Conservation (phyloP, 1,140 invertebrate genomes). For the Scaptomyza graminum region DNA sequence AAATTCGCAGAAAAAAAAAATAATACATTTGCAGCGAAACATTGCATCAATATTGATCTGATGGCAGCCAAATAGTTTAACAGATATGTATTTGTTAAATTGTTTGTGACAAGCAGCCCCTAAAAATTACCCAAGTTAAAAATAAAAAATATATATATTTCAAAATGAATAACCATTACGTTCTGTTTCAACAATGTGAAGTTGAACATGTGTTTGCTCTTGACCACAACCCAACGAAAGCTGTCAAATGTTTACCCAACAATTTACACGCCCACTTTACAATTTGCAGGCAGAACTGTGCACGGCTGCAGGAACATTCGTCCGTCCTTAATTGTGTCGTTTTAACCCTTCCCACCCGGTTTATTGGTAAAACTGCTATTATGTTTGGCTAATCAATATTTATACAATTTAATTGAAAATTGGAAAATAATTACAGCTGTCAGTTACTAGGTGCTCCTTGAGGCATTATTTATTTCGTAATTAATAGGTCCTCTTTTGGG, state of each 20-base stretch:
- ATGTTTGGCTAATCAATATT: conserved; percentile 63
- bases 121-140: conserved; percentile 19
- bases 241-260: conserved; percentile 77
- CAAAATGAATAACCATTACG: conserved; percentile 70
- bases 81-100: conserved; percentile 31
- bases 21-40: conserved; percentile 57
- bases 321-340: conserved; percentile 67
- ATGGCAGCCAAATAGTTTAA: conserved; percentile 42
- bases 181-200: conserved; percentile 49
- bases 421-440: conserved; percentile 66
- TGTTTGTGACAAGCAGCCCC: conserved; percentile 21
- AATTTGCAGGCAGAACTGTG: conserved; percentile 49
- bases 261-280: conserved; percentile 66
- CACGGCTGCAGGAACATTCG: conserved; percentile 10
- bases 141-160: conserved; percentile 42
- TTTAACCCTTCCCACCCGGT: conserved; percentile 54
- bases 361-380: conserved; percentile 49
- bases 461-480: conserved; percentile 64
- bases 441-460: conserved; percentile 47
- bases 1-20: conserved; percentile 70
- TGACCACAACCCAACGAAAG: conserved; percentile 68
- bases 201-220: conserved; percentile 70
- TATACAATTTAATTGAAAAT: conserved; percentile 76
- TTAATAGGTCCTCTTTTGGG: conserved; percentile 45
- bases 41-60: conserved; percentile 31